A percentile compares a stretch with the other conserved stretches of the same genome.
These are phyloP conservation scores for Halichoerus grypus DNA, from an alignment of 2,113 vertebrate species.

Conservation along the genomic window DNA sequence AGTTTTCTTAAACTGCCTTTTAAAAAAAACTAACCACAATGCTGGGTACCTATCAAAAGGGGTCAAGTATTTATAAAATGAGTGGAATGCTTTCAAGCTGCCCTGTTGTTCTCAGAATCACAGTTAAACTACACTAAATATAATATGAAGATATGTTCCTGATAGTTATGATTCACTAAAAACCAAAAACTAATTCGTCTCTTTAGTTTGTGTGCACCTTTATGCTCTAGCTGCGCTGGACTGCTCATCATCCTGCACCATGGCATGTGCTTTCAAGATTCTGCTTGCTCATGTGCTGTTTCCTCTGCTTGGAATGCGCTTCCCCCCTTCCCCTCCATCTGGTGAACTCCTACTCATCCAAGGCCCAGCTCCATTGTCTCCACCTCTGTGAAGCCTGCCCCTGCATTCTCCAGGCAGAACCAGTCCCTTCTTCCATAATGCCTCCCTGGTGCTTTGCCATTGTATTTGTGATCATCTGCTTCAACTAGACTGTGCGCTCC, in stretches of 20 bases:
- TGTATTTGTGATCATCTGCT: constrained; percentile 42
- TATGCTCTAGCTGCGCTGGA: constrained; percentile 75
- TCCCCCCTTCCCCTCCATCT: constrained; percentile 68
- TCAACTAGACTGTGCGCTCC: constrained; percentile 71
- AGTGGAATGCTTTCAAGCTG: neutral
- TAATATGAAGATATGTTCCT: constrained; percentile 33
- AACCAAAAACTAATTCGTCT: constrained; percentile 61
- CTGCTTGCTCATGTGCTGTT: constrained; percentile 78
- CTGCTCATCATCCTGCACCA: constrained; percentile 47
- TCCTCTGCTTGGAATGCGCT: constrained; percentile 80
- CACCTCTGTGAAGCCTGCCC: constrained; percentile 58
- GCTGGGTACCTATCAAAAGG: neutral
- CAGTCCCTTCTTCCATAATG: neutral
- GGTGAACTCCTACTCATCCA: constrained; percentile 66
- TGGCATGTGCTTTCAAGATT: constrained; percentile 74
- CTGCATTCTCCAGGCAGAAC: constrained; percentile 56
- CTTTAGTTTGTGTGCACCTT: constrained; percentile 77
- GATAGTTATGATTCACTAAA: constrained; percentile 22
- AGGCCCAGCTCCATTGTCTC: constrained; percentile 67
- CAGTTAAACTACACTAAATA: constrained; percentile 1
- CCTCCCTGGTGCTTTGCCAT: constrained; percentile 36
- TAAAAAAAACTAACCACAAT: neutral
- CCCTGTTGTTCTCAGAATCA: neutral
- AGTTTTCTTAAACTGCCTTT: constrained; percentile 34
- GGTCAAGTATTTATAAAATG: constrained; percentile 30